Percentiles rank a stretch among this genome's conserved stretches.
Conservation (phyloP, 1,140 invertebrate species). For the Lasaia peninsularis region DNA sequence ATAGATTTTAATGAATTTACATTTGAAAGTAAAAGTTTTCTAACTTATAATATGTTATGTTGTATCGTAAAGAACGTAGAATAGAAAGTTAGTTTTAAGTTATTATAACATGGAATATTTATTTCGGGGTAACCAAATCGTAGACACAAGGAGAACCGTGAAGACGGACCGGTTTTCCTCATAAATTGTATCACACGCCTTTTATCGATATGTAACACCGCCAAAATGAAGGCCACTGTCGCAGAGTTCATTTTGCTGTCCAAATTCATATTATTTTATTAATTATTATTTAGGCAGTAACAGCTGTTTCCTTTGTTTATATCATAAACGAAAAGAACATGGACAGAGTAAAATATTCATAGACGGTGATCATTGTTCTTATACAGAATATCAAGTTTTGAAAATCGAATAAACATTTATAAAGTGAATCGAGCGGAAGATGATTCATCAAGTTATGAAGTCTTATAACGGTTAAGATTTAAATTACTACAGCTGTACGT, state of each 20-base stretch:
- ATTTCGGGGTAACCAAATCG: constrained; percentile 54
- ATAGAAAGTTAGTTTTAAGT: constrained; percentile 36
- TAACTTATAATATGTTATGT: too few species aligned
- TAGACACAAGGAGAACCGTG: constrained; percentile 45
- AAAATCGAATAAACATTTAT: background rate
- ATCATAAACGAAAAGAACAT: constrained; percentile 3
- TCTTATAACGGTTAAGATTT: constrained; percentile 68
- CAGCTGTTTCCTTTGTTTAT: constrained; percentile 48
- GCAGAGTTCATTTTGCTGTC: constrained; percentile 28
- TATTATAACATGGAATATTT: constrained; percentile 48
- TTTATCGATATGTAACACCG: constrained; percentile 40
- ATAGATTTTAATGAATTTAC: too few species aligned
- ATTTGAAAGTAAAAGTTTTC: too few species aligned
- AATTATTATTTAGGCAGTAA: constrained; percentile 19
- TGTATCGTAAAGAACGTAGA: too few species aligned
- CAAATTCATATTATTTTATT: constrained; percentile 25
- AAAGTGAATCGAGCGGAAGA: constrained; percentile 64
- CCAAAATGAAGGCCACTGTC: constrained; percentile 49
- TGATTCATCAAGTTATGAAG: constrained; percentile 68
- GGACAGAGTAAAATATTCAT: constrained; percentile 22
- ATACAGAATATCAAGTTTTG: constrained; percentile 5
- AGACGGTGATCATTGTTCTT: constrained; percentile 13
- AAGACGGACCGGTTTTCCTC: constrained; percentile 57
- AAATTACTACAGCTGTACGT: constrained; percentile 65
- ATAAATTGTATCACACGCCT: constrained; percentile 56